phyloP scores from a whole-genome alignment of 2,113 vertebrate genomes.

The Triplophysa tibetana region DNA sequence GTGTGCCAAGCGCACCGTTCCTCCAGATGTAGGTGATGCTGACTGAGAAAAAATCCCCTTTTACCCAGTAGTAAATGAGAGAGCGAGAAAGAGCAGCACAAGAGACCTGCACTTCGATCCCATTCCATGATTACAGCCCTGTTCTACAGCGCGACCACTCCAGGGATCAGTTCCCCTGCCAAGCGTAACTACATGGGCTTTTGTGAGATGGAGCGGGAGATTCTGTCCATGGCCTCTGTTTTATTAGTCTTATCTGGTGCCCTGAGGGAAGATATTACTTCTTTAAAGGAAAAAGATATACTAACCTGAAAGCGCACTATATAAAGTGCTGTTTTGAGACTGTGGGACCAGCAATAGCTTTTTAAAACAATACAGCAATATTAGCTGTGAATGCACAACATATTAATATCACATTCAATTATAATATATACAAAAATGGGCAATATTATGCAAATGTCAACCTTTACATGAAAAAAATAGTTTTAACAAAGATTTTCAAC shows the following conservation, averaged over 20 bases:
- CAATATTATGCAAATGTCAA: too few relatives aligned
- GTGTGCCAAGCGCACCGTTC: not conserved
- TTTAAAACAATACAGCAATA: not conserved
- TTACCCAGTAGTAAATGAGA: constrained; percentile 35
- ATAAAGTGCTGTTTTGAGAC: not conserved
- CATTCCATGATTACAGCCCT: constrained; percentile 13
- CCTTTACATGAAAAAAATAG: too few relatives aligned
- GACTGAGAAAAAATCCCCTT: constrained; percentile 12
- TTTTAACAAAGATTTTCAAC: too few relatives aligned
- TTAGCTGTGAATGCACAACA: too few relatives aligned
- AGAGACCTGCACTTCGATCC: constrained; percentile 36
- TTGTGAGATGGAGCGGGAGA: constrained; percentile 31
- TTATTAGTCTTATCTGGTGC: constrained; percentile 41
- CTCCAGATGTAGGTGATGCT: constrained; percentile 7
- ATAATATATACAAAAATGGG: too few relatives aligned
- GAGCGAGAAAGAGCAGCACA: constrained; percentile 7
- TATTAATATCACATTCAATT: too few relatives aligned
- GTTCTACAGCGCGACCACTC: constrained; percentile 29
- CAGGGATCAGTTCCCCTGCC: constrained; percentile 37
- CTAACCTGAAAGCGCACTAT: constrained; percentile 4
- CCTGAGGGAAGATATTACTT: constrained; percentile 36
- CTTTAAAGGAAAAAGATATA: constrained; percentile 3
- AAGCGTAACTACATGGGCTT: constrained; percentile 36
- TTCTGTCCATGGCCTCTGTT: constrained; percentile 33
- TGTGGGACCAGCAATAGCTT: too few relatives aligned